Base-by-base conservation (phyloP, 2,888 invertebrate genomes). In the Drosophila mercatorum region DNA sequence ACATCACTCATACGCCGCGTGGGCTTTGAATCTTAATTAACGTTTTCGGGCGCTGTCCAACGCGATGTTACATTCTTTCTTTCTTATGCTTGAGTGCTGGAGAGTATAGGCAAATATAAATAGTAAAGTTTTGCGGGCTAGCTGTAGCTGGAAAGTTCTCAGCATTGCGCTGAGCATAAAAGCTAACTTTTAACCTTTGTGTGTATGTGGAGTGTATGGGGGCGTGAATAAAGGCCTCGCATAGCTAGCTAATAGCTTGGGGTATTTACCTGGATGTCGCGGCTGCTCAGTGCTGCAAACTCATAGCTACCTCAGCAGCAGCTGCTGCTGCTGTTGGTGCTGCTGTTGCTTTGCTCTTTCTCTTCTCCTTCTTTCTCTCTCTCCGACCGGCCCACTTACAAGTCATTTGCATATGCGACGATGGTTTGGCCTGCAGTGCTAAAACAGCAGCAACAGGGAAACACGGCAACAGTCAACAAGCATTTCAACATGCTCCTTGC, bases 401-500 rank as follows among this genome's bases (percentile, higher is more conserved):
- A 78, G 68, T 63, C 72, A 75, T 78, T 78, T 78, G 64, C 78
- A 78, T 78, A 72, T 75, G 60, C 66, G 76, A 60, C 43, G 63
- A 12, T 34, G 34, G 47, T 52, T 65, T 46, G 56, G 52, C 57
- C 43, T 28, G 57, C 31, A 28, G 52, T 47, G 49, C 38, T 34
- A 51, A 63, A 51, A 67, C n/a, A 49, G 53, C 49, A 34, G 28
- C 44, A 61, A 55, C 59, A 56, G 52, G 40, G 67, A 43, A 64
- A 36, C 46, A 47, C 3, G n/a, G 55, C 38, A 68, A 68, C 63
- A 68, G 65, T 59, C 63, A 58, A 56, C 61, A 62, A 49, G 47
- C 69, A 65, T 55, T 68, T 63, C 51, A 69, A 28, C 72, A 43
- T 58, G 57, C 49, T 52, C 17, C 63, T 17, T 59, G 65, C 62